These are phyloP conservation scores for Nebria salina DNA, from an alignment of 2,888 invertebrate species.

Conservation along the genomic window DNA sequence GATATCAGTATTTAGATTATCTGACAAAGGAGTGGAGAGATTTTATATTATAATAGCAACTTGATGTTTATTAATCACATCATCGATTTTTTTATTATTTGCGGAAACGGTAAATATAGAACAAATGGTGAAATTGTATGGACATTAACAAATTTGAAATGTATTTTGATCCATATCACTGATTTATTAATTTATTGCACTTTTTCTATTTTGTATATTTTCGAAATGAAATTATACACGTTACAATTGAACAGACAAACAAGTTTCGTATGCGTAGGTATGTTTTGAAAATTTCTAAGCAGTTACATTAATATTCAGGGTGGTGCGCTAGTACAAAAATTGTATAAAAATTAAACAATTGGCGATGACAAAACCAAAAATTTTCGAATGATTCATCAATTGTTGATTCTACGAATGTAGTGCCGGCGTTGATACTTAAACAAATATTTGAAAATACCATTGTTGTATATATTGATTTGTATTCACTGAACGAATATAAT, in stretches of 20 bases:
- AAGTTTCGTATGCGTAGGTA: too few relatives aligned
- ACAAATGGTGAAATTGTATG: too few relatives aligned
- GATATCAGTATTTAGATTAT: neutral
- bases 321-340: neutral
- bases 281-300: neutral
- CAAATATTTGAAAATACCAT: neutral
- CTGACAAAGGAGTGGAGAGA: neutral
- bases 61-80: neutral
- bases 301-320: neutral
- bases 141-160: too few relatives aligned
- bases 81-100: too few relatives aligned
- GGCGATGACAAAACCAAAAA: slow-evolving; percentile 2
- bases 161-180: too few relatives aligned
- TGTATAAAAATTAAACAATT: slow-evolving; percentile 13
- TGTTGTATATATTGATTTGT: slow-evolving; percentile 3
- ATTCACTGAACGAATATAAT: neutral
- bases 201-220: too few relatives aligned
- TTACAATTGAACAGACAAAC: too few relatives aligned
- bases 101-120: too few relatives aligned
- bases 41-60: neutral
- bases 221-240: too few relatives aligned
- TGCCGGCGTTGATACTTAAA: neutral
- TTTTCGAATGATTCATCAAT: slow-evolving; percentile 19
- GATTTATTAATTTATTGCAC: too few relatives aligned
- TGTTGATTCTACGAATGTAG: neutral